Conservation (phyloP, 2,797 vertebrate species). For the Dryobates pubescens region DNA sequence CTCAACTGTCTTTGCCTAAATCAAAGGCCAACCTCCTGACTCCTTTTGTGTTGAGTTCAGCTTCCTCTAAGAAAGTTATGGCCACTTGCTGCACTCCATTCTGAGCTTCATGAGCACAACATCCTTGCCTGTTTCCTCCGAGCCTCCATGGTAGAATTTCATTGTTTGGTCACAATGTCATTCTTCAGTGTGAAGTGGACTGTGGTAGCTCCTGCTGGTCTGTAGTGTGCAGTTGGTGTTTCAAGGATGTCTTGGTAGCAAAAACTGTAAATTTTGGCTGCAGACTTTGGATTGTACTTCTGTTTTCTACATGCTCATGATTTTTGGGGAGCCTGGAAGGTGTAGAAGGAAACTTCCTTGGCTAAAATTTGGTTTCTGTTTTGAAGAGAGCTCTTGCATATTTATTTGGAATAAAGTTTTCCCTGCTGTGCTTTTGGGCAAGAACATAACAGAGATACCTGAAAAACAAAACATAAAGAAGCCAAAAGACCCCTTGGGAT, state of each 20-base stretch:
- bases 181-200: not conserved
- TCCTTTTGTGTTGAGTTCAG: not conserved
- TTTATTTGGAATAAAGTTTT: not conserved
- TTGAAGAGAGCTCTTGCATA: not conserved
- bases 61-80: not conserved
- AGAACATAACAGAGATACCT: not conserved
- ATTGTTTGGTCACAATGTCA: not conserved
- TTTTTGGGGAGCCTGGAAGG: not conserved
- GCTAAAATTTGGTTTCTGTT: not conserved
- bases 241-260: not conserved
- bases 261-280: not conserved
- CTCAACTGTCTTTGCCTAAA: not conserved
- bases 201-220: not conserved
- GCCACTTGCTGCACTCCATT: fast-evolving
- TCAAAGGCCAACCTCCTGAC: not conserved
- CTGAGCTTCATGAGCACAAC: not conserved
- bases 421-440: not conserved
- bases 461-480: too few relatives aligned
- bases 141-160: not conserved
- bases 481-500: not conserved
- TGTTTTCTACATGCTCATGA: not conserved
- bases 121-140: not conserved
- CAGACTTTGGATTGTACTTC: not conserved
- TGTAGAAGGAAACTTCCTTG: not conserved
- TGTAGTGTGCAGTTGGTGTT: not conserved